Base-by-base conservation (phyloP, 2,113 vertebrate species). In the Caranx melampygus region DNA sequence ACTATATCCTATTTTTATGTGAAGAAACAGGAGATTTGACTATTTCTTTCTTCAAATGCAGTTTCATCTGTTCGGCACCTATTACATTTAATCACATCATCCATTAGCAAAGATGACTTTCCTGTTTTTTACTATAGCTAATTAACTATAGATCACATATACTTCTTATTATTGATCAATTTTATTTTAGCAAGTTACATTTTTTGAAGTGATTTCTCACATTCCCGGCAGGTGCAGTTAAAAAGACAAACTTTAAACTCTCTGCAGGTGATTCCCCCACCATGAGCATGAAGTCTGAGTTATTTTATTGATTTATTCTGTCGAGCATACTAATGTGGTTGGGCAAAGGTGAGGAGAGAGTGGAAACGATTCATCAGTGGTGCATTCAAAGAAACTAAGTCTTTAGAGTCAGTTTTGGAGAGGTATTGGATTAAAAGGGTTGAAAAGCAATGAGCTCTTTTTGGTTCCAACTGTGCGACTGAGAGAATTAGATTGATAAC, bases 241-340 rank as follows among this genome's bases (percentile, higher is more conserved):
- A 42, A 42, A 42, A 42, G 40, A 42, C 4, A 37, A 37, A 37
- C 40, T 42, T 42, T 9, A 42, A 42, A 9, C 40, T 42, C 40
- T 42, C 40, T 42, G 40, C 40, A 42, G 40, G 40, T 72, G 40
- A 35, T 44, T 44, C 26, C 34, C 21, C 21, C 26, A 18, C 9
- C 10, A 49, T 14, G 20, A 57, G 51, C 12, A 45, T 67, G 33
- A 58, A n/a, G 8, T 34, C 45, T 21, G 7, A 64, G 81, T 78
- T 70, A 64, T 45, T 37, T 5, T 5, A 3, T 57, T 77, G 7
- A 37, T 81, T 51, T 21, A 34, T 40, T 78, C 49, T 11, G 73
- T 42, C 8, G 40, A 42, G 16, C 16, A 40, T 52, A 54, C 3
- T 63, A 68, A 42, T 72, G 16, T 13, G 26, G 61, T 66, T 62